Evolutionary conservation across 1,140 invertebrate genomes (phyloP).

Genomic region (Venustaconcha ellipsiformis): DNA sequence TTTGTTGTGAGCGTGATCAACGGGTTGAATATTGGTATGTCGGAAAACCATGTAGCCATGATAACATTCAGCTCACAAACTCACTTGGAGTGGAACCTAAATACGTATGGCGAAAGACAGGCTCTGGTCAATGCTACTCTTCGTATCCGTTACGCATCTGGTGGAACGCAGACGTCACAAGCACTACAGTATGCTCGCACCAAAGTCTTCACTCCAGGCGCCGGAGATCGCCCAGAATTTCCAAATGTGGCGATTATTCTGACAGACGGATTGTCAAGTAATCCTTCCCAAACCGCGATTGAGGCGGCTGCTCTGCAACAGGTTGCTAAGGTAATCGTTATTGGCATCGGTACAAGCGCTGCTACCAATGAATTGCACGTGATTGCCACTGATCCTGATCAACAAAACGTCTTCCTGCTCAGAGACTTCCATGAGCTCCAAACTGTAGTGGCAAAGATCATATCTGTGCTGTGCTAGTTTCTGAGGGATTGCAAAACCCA

Average conservation of each 20-base stretch:
- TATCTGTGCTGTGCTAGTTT: too few species aligned
- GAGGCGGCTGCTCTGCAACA: slow-evolving; percentile 2
- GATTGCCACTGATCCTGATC: too few species aligned
- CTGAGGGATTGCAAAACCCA: too few species aligned
- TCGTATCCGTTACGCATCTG: neutral
- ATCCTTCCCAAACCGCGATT: neutral
- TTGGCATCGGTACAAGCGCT: neutral
- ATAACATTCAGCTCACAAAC: slow-evolving; percentile 24
- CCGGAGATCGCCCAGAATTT: neutral
- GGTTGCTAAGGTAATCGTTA: neutral
- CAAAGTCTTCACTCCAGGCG: neutral
- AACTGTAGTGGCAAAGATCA: too few species aligned
- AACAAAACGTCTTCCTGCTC: too few species aligned
- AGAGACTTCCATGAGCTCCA: too few species aligned
- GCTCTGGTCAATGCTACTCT: neutral
- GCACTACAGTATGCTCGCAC: neutral
- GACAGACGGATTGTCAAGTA: slow-evolving; percentile 11
- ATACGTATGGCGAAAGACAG: neutral
- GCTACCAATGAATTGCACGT: neutral
- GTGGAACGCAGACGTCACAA: neutral
- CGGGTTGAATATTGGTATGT: slow-evolving; percentile 26
- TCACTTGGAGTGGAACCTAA: neutral
- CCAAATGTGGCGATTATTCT: slow-evolving; percentile 6
- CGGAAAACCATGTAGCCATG: slow-evolving; percentile 20
- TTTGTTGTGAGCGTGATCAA: slow-evolving; percentile 41